Base-by-base conservation (phyloP, 2,888 invertebrate genomes). In the Muscina levida region DNA sequence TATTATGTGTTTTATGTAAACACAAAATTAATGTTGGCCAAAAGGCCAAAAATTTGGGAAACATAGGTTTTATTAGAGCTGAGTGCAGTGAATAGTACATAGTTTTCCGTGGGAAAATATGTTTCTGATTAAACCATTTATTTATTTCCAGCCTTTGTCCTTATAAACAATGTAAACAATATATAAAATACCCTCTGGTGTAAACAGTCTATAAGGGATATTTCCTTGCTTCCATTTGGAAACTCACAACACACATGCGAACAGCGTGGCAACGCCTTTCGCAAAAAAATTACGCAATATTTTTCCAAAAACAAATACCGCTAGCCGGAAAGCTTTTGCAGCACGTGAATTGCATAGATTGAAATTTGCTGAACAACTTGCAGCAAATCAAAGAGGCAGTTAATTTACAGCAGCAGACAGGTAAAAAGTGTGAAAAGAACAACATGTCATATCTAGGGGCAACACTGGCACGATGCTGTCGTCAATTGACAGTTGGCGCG, bases 391-490 rank as follows among this genome's bases (percentile, higher is more conserved):
- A 48, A 48, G 8, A 37, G 8, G 19, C 8, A 1, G 31, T 6
- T 24, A 44, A 68, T 46, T 44, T 42, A 26, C 57, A 42, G 51
- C 2, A 26, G 39, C 26, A 3, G 39, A 10, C 59, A 59, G 71
- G 37, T 17, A 66, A 70, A n/a, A n/a, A 22, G 0, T 22, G 39
- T 10, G 24, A 53, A 59, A 78, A 82, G 44, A 59, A 72, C 76
- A 81, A 15, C 82, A 87, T 88, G 87, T 84, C 83, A 31, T 84
- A 86, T 80, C 78, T 84, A 73, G 84, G 85, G 85, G 87, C 88
- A 87, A 88, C 88, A 85, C 88, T 88, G 87, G 75, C 85, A 76
- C 85, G 87, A 62, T 85, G 85, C 75, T 82, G 84, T 79, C 84
- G 85, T 82, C 85, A 85, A 83, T 84, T 82, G 82, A 84, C 86